These are phyloP conservation scores for Florisuga fusca DNA, from an alignment of 2,797 vertebrate genomes.

Conservation along the genomic window DNA sequence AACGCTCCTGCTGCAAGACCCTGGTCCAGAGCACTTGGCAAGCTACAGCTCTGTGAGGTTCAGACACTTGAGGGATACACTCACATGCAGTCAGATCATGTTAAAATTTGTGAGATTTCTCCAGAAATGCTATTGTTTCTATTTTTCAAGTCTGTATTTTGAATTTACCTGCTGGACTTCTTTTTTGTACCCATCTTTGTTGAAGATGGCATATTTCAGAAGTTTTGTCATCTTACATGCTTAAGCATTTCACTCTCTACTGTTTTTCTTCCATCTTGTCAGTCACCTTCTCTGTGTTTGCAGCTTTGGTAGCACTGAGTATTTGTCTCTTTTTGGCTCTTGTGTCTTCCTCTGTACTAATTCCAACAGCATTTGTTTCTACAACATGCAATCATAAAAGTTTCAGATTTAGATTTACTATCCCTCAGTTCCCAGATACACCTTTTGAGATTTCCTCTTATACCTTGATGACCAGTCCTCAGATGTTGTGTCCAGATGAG, in stretches of 20 bases:
- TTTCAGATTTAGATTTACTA: background rate
- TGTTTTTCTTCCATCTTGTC: slow-evolving; percentile 74
- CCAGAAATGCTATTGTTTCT: background rate
- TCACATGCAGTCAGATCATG: background rate
- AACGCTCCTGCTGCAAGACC: background rate
- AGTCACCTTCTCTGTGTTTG: slow-evolving; percentile 77
- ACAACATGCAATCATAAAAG: background rate
- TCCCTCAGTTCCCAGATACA: background rate
- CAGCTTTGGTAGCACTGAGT: slow-evolving; percentile 63
- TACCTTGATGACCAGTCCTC: background rate
- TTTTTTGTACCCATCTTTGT: slow-evolving; percentile 67
- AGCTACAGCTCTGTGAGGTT: background rate
- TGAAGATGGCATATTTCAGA: slow-evolving; percentile 69
- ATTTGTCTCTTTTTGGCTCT: slow-evolving; percentile 74
- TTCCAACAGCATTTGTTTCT: slow-evolving; percentile 79
- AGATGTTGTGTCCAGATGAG: background rate
- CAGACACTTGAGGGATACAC: background rate
- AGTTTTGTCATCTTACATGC: slow-evolving; percentile 72
- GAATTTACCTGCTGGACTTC: slow-evolving; percentile 76
- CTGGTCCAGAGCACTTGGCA: background rate
- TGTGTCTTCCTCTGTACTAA: slow-evolving; percentile 62
- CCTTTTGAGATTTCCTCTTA: background rate
- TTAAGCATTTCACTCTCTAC: slow-evolving; percentile 60
- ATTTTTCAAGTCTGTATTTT: background rate
- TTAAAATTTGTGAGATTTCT: background rate